Conservation (phyloP, 2,888 invertebrate genomes). For the Aricia artaxerxes region DNA sequence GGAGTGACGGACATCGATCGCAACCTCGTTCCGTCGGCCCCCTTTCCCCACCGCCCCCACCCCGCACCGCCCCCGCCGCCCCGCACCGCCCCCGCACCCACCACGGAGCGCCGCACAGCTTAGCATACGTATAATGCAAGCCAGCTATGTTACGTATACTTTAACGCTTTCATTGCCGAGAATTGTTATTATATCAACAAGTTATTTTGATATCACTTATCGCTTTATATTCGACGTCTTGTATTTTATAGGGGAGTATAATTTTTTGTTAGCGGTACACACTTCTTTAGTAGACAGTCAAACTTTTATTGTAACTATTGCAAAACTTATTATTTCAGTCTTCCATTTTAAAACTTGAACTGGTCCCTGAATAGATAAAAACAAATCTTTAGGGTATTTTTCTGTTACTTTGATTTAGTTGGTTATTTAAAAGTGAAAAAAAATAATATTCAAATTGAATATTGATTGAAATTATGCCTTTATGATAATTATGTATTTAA, state of each 20-base stretch:
- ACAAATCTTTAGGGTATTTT: no score
- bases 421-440: no score
- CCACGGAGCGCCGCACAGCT: slow-evolving; percentile 55
- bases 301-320: background rate
- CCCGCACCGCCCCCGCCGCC: slow-evolving; percentile 40
- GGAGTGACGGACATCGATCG: slow-evolving; percentile 70
- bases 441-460: no score
- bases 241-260: background rate
- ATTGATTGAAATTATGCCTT: no score
- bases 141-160: slow-evolving; percentile 28
- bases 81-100: slow-evolving; percentile 39
- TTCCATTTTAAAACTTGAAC: background rate
- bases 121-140: slow-evolving; percentile 34
- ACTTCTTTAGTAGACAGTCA: background rate
- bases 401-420: no score
- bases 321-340: background rate
- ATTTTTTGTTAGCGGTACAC: background rate
- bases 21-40: slow-evolving; percentile 38
- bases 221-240: background rate
- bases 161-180: slow-evolving; percentile 21
- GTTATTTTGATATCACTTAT: slow-evolving; percentile 25
- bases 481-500: no score
- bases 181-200: slow-evolving; percentile 31
- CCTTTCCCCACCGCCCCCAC: slow-evolving; percentile 38
- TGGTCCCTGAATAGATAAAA: no score